Evolutionary conservation across 2,797 vertebrate genomes (phyloP).

Genomic region (Anolis apletophallus): DNA sequence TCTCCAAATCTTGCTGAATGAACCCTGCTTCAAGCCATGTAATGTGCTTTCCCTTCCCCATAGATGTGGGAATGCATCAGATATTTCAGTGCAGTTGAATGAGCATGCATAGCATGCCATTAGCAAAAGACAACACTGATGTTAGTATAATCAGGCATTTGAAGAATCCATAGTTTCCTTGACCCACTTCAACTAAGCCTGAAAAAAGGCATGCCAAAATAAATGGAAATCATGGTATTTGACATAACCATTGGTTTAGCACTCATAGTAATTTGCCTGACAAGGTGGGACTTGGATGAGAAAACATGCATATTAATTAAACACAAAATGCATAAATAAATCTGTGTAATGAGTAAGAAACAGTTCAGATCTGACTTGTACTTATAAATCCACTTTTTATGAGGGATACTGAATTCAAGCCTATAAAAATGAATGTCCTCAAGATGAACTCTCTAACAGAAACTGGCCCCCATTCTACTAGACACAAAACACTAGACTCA

Average conservation of each 20-base stretch:
- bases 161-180: neutral
- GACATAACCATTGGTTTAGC: neutral
- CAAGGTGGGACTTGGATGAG: neutral
- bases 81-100: neutral
- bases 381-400: neutral
- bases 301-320: neutral
- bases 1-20: conserved; percentile 33
- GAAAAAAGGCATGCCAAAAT: neutral
- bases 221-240: neutral
- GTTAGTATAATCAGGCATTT: neutral
- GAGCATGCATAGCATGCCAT: neutral
- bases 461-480: neutral
- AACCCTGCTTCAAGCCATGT: conserved; percentile 12
- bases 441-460: neutral
- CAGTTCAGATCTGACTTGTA: neutral
- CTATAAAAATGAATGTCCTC: neutral
- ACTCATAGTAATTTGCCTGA: neutral
- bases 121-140: neutral
- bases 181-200: neutral
- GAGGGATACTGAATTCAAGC: neutral
- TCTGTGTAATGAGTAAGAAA: neutral
- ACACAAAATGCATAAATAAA: neutral
- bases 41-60: neutral
- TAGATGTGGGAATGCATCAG: neutral
- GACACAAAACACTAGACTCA: neutral